Percentiles rank a stretch among this genome's conserved stretches.
These are phyloP conservation scores for Machimus rusticus DNA, from an alignment of 2,888 invertebrate species.

Conservation along the genomic window DNA sequence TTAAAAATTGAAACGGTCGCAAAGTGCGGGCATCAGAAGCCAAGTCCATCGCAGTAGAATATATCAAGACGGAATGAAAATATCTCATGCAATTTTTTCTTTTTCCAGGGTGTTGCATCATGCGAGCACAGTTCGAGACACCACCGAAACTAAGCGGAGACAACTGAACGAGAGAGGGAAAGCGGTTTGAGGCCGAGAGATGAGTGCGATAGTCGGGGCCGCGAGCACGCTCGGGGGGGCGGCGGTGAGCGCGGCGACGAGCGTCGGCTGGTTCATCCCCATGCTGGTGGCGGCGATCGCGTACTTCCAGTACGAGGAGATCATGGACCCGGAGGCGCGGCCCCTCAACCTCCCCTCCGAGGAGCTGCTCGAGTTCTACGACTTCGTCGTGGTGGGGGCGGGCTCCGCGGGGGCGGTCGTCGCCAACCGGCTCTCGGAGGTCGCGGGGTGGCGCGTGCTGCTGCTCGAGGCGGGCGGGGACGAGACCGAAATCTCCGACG, in stretches of 20 bases:
- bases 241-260: constrained; percentile 72
- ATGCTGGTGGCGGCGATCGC: constrained; percentile 85
- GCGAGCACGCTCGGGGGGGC: constrained; percentile 74
- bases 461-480: constrained; percentile 88
- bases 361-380: constrained; percentile 71
- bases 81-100: neutral
- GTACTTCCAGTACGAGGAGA: constrained; percentile 87
- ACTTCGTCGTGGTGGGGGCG: constrained; percentile 86
- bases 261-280: constrained; percentile 82
- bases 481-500: constrained; percentile 90
- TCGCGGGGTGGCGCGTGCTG: constrained; percentile 80
- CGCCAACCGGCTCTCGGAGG: constrained; percentile 82
- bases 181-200: constrained; percentile 55
- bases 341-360: constrained; percentile 76
- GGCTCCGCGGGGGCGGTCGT: constrained; percentile 90
- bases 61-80: neutral
- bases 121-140: neutral
- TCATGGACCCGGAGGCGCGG: constrained; percentile 82
- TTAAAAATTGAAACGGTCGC: too few species aligned
- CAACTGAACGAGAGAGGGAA: neutral
- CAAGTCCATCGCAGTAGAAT: neutral
- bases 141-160: neutral
- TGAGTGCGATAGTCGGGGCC: constrained; percentile 73
- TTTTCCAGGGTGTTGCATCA: neutral
- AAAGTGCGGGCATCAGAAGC: too few species aligned